These are phyloP conservation scores for Ahaetulla prasina DNA, from an alignment of 2,113 vertebrate species.

Conservation along the genomic window DNA sequence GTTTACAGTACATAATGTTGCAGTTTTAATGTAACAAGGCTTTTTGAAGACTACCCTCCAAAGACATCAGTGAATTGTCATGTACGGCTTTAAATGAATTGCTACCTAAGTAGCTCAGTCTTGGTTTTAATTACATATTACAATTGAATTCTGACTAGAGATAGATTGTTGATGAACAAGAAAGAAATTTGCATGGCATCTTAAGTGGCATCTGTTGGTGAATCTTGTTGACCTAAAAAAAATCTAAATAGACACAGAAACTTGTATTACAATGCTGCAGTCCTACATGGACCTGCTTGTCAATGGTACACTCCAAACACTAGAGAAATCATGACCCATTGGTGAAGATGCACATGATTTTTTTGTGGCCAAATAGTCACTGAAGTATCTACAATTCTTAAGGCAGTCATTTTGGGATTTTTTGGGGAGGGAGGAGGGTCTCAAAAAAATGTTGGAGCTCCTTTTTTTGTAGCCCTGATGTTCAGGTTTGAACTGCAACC, in stretches of 20 bases:
- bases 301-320: not conserved
- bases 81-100: not conserved
- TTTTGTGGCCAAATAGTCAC: not conserved
- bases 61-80: not conserved
- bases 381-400: not conserved
- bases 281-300: not conserved
- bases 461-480: not conserved
- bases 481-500: not conserved
- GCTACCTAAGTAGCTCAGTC: not conserved
- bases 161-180: not conserved
- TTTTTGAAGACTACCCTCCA: not conserved
- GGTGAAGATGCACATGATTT: not conserved
- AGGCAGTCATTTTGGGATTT: not conserved
- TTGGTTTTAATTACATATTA: not conserved
- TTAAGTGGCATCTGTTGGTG: not conserved
- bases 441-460: not conserved
- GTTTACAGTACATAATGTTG: not conserved
- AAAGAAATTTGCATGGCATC: not conserved
- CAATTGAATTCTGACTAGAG: not conserved
- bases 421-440: fast-evolving
- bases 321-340: not conserved
- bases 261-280: not conserved
- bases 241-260: not conserved
- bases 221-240: not conserved
- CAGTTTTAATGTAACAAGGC: not conserved